Percentiles rank a stretch among this genome's conserved stretches.
phyloP scores from a whole-genome alignment of 2,113 vertebrate genomes.

The Scalopus aquaticus region DNA sequence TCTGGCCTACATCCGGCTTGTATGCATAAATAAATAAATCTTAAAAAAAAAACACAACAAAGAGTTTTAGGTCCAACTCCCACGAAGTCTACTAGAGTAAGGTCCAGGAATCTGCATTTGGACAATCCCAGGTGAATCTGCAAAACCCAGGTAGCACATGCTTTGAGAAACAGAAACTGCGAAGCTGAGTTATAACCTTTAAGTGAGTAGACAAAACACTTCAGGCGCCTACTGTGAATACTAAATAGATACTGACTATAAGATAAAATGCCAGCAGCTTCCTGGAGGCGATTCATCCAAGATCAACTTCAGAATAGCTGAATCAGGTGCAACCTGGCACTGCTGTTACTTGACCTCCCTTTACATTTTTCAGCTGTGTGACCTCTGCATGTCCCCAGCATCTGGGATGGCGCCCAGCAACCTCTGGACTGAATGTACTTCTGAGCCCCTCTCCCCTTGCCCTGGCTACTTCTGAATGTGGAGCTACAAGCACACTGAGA shows the following conservation, averaged over 20 bases:
- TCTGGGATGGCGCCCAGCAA: neutral
- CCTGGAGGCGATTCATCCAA: neutral
- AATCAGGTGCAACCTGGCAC: neutral
- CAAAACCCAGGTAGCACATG: neutral
- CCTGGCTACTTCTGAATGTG: neutral
- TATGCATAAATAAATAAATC: no score
- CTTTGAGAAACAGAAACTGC: neutral
- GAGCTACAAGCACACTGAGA: neutral
- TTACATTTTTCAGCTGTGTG: neutral
- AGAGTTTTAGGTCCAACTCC: neutral
- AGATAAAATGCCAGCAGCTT: neutral
- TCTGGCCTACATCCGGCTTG: no score
- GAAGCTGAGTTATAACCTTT: neutral
- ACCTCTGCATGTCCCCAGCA: neutral
- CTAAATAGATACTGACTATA: neutral
- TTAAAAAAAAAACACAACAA: no score
- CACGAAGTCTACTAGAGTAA: neutral
- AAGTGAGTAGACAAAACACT: neutral
- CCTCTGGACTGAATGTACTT: neutral
- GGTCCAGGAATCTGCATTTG: neutral
- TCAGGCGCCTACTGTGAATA: neutral
- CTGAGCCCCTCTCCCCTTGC: no score
- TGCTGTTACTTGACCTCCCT: neutral
- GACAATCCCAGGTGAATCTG: neutral
- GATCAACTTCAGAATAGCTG: neutral